A percentile compares a stretch with the other conserved stretches of the same genome.
These are phyloP conservation scores for Epinotia brunnichana DNA, from an alignment of 2,888 invertebrate genomes.

Conservation along the genomic window DNA sequence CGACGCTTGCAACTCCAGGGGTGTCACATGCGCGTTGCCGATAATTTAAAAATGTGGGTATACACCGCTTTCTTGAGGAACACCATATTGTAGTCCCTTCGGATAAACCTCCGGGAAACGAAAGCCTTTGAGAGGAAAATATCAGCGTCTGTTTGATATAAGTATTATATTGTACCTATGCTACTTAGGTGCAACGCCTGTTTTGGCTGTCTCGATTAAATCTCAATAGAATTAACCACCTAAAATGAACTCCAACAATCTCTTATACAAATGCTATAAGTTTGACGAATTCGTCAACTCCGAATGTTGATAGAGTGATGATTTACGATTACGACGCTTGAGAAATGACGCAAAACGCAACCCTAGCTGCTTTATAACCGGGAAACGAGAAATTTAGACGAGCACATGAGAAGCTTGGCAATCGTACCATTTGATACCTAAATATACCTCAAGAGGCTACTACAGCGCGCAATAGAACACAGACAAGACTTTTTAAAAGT, in stretches of 20 bases:
- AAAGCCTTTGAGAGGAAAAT: too few relatives aligned
- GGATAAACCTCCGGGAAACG: too few relatives aligned
- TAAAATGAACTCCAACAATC: not conserved
- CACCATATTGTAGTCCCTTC: too few relatives aligned
- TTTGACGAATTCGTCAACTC: not conserved
- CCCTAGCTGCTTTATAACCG: conserved; percentile 13
- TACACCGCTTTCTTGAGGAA: too few relatives aligned
- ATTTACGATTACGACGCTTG: conserved; percentile 27
- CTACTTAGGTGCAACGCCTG: too few relatives aligned
- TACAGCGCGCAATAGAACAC: not conserved
- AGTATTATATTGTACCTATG: too few relatives aligned
- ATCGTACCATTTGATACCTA: conserved; percentile 12
- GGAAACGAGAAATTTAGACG: conserved; percentile 32
- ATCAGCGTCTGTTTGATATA: too few relatives aligned
- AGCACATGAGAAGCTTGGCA: conserved; percentile 29
- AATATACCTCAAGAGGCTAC: conserved; percentile 23
- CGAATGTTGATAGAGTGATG: conserved; percentile 1
- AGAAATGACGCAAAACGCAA: conserved; percentile 35
- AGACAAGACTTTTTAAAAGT: not conserved
- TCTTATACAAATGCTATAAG: not conserved
- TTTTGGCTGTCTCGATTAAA: too few relatives aligned
- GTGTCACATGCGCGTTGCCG: too few relatives aligned
- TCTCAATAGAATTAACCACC: too few relatives aligned
- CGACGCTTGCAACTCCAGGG: too few relatives aligned
- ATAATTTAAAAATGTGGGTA: too few relatives aligned